A percentile compares a stretch with the other conserved stretches of the same genome.
These are phyloP conservation scores for Sanderia malayensis DNA, from an alignment of 30 jellyfish, hydroid and myxozoan genomes.

Conservation along the genomic window DNA sequence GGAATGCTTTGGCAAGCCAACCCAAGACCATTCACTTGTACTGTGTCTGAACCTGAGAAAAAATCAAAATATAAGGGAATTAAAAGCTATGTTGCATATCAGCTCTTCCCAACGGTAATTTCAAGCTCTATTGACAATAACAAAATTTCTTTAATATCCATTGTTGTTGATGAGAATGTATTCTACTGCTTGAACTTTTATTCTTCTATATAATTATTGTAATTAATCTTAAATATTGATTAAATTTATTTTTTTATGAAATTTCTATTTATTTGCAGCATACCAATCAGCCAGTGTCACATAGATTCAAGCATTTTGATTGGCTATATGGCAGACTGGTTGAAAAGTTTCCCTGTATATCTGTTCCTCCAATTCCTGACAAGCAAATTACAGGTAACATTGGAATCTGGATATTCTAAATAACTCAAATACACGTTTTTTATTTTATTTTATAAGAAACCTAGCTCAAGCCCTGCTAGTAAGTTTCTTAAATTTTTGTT, in stretches of 20 bases:
- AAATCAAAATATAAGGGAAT: conserved; percentile 94
- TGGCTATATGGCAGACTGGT: conserved; percentile 87
- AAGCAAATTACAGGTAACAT: conserved; percentile 86
- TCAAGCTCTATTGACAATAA: too few species aligned
- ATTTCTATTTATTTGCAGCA: conserved; percentile 48
- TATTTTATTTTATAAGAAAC: too few species aligned
- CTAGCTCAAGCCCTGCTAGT: too few species aligned
- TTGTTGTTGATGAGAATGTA: too few species aligned
- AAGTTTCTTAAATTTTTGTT: too few species aligned
- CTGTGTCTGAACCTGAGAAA: conserved; percentile 85
- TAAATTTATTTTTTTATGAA: too few species aligned
- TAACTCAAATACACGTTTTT: neutral
- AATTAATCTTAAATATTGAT: too few species aligned
- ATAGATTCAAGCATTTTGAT: conserved; percentile 96
- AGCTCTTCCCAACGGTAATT: conserved; percentile 83
- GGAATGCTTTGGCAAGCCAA: conserved; percentile 84
- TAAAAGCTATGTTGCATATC: conserved; percentile 89
- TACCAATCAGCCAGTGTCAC: conserved; percentile 72
- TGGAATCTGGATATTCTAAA: neutral
- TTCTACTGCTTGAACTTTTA: too few species aligned
- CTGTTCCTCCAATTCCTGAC: conserved; percentile 93
- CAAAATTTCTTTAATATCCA: too few species aligned
- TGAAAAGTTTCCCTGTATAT: conserved; percentile 84
- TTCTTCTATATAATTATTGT: too few species aligned
- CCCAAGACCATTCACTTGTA: conserved; percentile 64